Base-by-base conservation (phyloP, 2,888 invertebrate species). In the Macaria notata region DNA sequence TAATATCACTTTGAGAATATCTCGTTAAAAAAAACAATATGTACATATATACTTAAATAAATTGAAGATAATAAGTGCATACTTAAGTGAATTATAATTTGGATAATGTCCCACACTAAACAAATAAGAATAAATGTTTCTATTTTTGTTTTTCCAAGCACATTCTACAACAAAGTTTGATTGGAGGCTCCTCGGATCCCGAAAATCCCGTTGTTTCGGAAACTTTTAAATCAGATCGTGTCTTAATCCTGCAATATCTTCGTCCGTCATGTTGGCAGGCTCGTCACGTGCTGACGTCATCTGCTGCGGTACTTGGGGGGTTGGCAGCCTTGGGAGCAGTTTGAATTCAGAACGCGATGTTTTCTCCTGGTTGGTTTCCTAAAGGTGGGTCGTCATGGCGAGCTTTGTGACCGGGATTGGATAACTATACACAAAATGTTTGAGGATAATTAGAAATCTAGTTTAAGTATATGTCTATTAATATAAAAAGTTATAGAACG, bases 251-350 rank as follows among this genome's bases (percentile, higher is more conserved):
- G 72, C 77, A 65, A 81, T 82, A 81, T 76, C 74, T 29, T 33
- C 51, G 46, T 30, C 52, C 45, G 46, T n/a, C 1, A 8, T 5
- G 59, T 80, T 73, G 60, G 74, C 66, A 83, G 55, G 61, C 53
- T 57, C 55, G 79, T 82, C 88, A 87, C 88, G 87, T 81, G 58
- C 70, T 47, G 49, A 74, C 81, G 79, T 78, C 87, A 84, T 86
- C 84, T 84, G 81, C 57, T 47, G 31, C 51, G 57, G 58, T 57
- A 78, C 68, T 31, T 33, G 31, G 50, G 36, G 57, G 54, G 54
- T 46, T 43, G 42, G 46, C 44, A 33, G 49, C 49, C 44, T 39
- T 50, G 41, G 4, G 46, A 46, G 52, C 31, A 33, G 61, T 68
- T 57, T 45, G 47, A 56, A 63, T 66, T 66, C 64, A 29, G 54